Conservation (phyloP, 2,113 vertebrate genomes). For the Piaya cayana region DNA sequence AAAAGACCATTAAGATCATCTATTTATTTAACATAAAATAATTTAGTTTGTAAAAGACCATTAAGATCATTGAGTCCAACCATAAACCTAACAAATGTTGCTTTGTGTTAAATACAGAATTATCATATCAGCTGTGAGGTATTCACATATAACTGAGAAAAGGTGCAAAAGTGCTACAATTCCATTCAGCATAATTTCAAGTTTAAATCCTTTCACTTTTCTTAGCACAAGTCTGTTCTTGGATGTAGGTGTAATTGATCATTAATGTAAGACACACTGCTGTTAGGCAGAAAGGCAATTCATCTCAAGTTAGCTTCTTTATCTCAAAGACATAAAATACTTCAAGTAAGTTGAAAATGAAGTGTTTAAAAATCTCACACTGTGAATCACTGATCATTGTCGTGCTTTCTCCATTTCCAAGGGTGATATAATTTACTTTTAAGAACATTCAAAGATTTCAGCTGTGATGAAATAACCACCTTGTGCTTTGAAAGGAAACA, state of each 20-base stretch:
- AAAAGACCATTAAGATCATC: background rate
- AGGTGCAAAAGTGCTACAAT: background rate
- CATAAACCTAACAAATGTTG: background rate
- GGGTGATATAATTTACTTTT: conserved; percentile 60
- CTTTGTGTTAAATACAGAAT: background rate
- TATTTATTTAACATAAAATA: background rate
- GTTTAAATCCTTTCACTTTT: conserved; percentile 30
- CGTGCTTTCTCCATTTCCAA: conserved; percentile 40
- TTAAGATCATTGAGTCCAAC: background rate
- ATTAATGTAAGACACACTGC: conserved; percentile 28
- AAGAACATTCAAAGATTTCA: conserved; percentile 48
- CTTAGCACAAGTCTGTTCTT: conserved; percentile 4
- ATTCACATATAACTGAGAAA: background rate
- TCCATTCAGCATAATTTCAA: conserved; percentile 7
- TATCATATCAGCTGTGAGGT: background rate
- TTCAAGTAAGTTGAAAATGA: conserved; percentile 45
- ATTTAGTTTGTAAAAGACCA: background rate
- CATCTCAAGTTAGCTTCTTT: conserved; percentile 10
- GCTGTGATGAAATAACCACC: conserved; percentile 43
- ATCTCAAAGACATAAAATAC: conserved; percentile 40
- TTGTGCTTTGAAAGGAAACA: conserved; percentile 1
- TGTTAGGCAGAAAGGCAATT: conserved; percentile 17
- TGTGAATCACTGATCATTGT: conserved; percentile 36
- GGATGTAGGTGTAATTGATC: conserved; percentile 44
- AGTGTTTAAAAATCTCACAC: conserved; percentile 43